Percentiles rank a stretch among this genome's conserved stretches.
phyloP scores from a whole-genome alignment of 2,113 vertebrate genomes.

The Datnioides undecimradiatus region DNA sequence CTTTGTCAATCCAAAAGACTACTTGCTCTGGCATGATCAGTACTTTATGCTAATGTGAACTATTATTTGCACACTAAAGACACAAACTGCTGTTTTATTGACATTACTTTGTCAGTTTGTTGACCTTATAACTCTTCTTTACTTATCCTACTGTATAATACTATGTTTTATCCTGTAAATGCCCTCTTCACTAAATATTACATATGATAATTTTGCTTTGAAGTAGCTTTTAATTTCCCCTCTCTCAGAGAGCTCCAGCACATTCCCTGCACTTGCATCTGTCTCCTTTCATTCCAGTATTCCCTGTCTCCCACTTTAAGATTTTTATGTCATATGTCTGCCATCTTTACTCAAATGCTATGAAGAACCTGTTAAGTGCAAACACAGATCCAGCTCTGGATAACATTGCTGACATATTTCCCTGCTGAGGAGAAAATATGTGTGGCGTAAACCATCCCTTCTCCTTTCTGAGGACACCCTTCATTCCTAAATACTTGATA shows the following conservation, averaged over 20 bases:
- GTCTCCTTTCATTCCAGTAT: background rate
- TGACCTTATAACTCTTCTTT: background rate
- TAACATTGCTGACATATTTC: constrained; percentile 27
- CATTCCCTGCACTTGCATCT: background rate
- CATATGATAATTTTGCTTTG: background rate
- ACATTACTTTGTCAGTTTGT: background rate
- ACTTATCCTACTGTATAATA: background rate
- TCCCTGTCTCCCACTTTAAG: background rate
- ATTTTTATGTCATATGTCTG: background rate
- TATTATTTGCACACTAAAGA: background rate
- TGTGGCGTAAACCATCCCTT: background rate
- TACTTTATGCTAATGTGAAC: background rate
- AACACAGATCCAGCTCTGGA: constrained; percentile 16
- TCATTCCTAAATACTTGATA: constrained; percentile 21
- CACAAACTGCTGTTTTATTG: background rate
- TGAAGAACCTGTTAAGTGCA: constrained; percentile 38
- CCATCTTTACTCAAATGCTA: background rate
- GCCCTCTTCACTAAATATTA: background rate
- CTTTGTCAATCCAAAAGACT: background rate
- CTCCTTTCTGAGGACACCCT: constrained; percentile 22
- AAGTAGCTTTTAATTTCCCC: background rate
- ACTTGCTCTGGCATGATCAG: background rate
- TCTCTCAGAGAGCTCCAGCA: background rate
- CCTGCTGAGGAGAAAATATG: constrained; percentile 19
- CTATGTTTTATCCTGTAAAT: background rate